Percentiles rank a stretch among this genome's conserved stretches.
These are phyloP conservation scores for Paramacrobiotus metropolitanus DNA, from an alignment of 1,140 invertebrate species.

Conservation along the genomic window DNA sequence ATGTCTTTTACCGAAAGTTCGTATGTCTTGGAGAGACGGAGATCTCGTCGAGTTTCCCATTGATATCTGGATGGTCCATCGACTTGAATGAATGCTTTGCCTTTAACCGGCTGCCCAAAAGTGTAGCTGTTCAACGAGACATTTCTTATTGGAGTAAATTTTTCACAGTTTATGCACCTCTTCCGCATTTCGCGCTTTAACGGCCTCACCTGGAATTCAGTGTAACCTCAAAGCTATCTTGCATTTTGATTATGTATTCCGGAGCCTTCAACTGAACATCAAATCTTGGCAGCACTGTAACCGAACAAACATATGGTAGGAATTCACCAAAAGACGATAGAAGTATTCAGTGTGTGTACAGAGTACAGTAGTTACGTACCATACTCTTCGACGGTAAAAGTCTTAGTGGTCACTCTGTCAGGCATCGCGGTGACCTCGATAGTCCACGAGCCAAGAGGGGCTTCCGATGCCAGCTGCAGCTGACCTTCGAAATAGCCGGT, in stretches of 20 bases:
- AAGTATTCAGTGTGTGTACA: too few species aligned
- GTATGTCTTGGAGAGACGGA: background rate
- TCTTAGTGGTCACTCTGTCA: constrained; percentile 21
- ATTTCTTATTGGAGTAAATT: background rate
- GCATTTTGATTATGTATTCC: constrained; percentile 30
- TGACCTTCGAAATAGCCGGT: constrained; percentile 10
- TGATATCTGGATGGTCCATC: background rate
- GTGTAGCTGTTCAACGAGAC: background rate
- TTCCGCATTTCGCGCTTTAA: too few species aligned
- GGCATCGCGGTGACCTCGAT: constrained; percentile 26
- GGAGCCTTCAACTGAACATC: constrained; percentile 36
- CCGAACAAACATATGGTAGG: too few species aligned
- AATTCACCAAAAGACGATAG: too few species aligned
- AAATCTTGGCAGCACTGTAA: constrained; percentile 35
- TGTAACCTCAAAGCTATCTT: constrained; percentile 27
- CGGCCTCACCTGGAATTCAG: constrained; percentile 38
- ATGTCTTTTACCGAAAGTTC: background rate
- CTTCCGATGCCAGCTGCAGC: constrained; percentile 29
- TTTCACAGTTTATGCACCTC: constrained; percentile 10
- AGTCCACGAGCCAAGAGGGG: constrained; percentile 31
- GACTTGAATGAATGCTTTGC: background rate
- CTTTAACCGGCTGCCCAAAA: background rate
- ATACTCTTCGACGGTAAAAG: constrained; percentile 35
- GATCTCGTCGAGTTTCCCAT: background rate
- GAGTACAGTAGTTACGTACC: constrained; percentile 16